phyloP scores from a whole-genome alignment of 2,113 vertebrate species.

The Pomatostomus ruficeps region DNA sequence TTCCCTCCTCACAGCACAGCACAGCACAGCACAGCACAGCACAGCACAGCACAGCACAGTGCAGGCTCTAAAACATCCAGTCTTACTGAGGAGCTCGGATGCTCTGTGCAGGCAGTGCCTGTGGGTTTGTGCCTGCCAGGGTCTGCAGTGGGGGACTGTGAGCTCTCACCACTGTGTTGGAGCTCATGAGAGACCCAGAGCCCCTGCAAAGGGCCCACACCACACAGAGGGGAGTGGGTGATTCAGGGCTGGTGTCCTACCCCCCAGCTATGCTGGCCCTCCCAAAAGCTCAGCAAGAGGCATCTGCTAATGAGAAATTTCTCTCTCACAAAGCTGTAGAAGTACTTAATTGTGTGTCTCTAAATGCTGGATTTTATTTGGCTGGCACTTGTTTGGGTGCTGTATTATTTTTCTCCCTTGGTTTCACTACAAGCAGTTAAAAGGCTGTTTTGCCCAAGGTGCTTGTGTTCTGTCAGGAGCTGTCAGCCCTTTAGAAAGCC shows the following conservation, averaged over 20 bases:
- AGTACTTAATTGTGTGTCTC: not conserved
- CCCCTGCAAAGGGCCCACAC: not conserved
- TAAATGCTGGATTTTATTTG: not conserved
- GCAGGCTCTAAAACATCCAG: not conserved
- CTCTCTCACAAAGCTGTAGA: not conserved
- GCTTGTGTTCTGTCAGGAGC: not conserved
- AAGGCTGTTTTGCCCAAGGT: not conserved
- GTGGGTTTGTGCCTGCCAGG: fast-evolving
- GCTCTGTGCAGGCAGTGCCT: fast-evolving
- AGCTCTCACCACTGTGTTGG: not conserved
- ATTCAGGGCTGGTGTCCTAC: not conserved
- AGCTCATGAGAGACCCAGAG: not conserved
- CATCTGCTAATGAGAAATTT: not conserved
- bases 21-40: too few relatives aligned
- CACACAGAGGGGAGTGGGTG: not conserved
- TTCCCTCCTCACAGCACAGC: not conserved
- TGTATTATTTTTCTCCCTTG: not conserved
- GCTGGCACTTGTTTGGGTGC: not conserved
- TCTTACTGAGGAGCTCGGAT: not conserved
- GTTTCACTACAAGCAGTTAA: not conserved
- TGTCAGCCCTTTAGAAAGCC: not conserved
- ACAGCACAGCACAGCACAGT: not conserved
- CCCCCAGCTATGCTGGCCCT: not conserved
- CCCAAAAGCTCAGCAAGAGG: not conserved
- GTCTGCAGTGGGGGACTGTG: not conserved